Evolutionary conservation across 2,888 invertebrate species (phyloP).

Genomic region (Oeneis ivallda): DNA sequence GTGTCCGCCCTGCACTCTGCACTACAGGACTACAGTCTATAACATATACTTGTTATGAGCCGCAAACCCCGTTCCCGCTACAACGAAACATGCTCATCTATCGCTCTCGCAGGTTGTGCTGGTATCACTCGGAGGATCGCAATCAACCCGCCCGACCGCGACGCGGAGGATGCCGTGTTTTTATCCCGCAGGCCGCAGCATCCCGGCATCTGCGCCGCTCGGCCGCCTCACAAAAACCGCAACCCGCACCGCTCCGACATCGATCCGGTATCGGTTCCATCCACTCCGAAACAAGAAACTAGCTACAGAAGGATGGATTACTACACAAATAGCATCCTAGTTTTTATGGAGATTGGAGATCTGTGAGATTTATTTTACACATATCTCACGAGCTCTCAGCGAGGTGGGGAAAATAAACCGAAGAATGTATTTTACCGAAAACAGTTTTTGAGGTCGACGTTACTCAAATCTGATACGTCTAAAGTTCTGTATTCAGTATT

Average conservation of each 20-base stretch:
- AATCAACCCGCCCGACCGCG: not conserved
- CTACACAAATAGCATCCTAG: not conserved
- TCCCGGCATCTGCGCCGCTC: conserved; percentile 20
- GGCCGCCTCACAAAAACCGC: conserved; percentile 13
- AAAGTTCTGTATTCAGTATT: no score
- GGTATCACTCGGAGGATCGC: not conserved
- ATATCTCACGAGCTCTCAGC: not conserved
- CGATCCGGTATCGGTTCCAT: conserved; percentile 12
- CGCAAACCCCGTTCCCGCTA: not conserved
- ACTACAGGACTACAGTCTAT: no score
- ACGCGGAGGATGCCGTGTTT: not conserved
- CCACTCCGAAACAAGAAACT: not conserved
- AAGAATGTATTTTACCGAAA: not conserved
- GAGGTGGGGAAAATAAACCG: not conserved
- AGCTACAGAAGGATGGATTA: not conserved
- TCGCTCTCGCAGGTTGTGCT: not conserved
- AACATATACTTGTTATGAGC: no score
- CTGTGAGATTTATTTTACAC: not conserved
- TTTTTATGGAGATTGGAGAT: conserved; percentile 12
- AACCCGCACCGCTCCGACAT: not conserved
- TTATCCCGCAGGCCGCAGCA: not conserved
- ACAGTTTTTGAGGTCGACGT: not conserved
- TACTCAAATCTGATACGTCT: no score
- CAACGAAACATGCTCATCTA: not conserved
- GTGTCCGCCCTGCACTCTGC: no score